Conservation (phyloP, 2,888 invertebrate species). For the Lycocerus yunnanus region DNA sequence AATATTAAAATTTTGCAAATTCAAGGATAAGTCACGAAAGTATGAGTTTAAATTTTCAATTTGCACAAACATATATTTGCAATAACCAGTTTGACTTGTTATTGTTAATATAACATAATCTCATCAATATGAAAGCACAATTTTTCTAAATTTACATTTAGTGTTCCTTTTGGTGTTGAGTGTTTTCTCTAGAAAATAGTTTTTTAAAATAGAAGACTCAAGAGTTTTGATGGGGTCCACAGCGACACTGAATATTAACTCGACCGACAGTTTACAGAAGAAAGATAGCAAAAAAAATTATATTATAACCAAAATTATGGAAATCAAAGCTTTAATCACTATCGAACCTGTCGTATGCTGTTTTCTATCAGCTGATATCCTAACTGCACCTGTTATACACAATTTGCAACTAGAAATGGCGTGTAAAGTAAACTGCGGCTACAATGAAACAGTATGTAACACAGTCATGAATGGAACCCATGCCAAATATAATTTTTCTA, state of each 20-base stretch:
- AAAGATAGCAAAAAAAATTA: background rate
- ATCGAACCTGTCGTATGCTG: constrained; percentile 51
- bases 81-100: background rate
- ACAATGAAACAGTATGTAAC: constrained; percentile 58
- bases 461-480: constrained; percentile 48
- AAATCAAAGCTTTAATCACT: constrained; percentile 43
- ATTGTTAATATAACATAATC: background rate
- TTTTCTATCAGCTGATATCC: constrained; percentile 44
- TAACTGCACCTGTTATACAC: constrained; percentile 55
- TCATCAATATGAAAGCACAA: background rate
- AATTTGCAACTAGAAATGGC: constrained; percentile 63
- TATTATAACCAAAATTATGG: background rate
- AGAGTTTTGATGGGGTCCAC: background rate
- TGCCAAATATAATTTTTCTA: constrained; percentile 42
- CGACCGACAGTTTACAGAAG: background rate
- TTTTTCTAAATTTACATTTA: background rate
- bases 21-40: background rate
- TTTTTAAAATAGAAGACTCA: background rate
- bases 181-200: background rate
- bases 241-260: background rate
- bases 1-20: background rate
- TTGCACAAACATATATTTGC: background rate
- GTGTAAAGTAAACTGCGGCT: constrained; percentile 59
- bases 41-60: background rate
- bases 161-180: background rate